Evolutionary conservation across 2,113 vertebrate species (phyloP).

Genomic region (Hemiprocne comata): DNA sequence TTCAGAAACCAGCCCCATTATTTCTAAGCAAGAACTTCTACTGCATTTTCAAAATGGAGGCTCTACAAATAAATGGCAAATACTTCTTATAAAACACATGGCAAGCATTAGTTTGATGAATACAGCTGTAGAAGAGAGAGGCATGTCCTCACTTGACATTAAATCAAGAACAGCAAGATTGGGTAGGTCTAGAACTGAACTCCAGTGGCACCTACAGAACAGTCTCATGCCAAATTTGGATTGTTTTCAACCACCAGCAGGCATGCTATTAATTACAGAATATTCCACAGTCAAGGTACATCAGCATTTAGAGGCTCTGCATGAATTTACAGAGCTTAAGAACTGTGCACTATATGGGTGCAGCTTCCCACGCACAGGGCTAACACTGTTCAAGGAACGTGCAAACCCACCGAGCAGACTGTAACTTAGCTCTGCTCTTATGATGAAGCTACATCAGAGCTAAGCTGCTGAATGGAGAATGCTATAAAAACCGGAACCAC

Average conservation of each 20-base stretch:
- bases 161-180: neutral
- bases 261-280: neutral
- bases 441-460: neutral
- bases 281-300: neutral
- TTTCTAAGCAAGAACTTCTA: neutral
- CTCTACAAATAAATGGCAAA: neutral
- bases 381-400: neutral
- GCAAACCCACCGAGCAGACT: neutral
- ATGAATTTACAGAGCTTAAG: neutral
- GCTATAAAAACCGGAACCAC: neutral
- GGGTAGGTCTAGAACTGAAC: neutral
- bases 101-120: neutral
- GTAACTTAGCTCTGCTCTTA: neutral
- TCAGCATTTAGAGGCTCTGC: neutral
- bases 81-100: neutral
- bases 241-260: neutral
- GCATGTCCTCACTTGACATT: neutral
- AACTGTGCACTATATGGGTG: fast-evolving
- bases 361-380: neutral
- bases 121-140: neutral
- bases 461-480: fast-evolving
- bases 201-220: neutral
- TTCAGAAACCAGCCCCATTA: neutral
- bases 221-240: neutral
- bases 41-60: neutral